These are phyloP conservation scores for Hydrochoerus hydrochaeris DNA, from an alignment of 2,113 vertebrate genomes.

Conservation along the genomic window DNA sequence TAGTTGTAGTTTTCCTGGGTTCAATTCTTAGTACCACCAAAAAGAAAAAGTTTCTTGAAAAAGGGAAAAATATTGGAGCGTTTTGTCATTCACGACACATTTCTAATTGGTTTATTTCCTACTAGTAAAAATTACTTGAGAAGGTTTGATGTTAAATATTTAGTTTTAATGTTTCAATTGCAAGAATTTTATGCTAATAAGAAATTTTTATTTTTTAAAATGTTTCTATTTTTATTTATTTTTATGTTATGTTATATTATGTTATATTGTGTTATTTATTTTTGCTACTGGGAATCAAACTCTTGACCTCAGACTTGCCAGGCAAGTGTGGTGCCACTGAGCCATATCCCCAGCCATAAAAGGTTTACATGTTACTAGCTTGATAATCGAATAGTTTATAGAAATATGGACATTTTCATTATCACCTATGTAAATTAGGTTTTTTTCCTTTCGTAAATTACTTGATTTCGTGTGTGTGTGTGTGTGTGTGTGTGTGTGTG, in stretches of 20 bases:
- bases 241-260: too few species aligned
- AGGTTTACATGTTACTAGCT: not conserved
- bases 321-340: too few species aligned
- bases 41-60: too few species aligned
- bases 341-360: too few species aligned
- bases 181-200: not conserved
- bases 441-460: too few species aligned
- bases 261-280: too few species aligned
- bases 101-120: not conserved
- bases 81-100: not conserved
- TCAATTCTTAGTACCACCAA: not conserved
- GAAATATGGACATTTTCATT: constrained; percentile 25
- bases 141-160: not conserved
- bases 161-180: not conserved
- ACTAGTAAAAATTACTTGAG: constrained; percentile 45
- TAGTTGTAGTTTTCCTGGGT: not conserved
- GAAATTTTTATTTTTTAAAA: too few species aligned
- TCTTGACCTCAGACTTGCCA: too few species aligned
- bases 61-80: not conserved
- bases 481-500: too few species aligned
- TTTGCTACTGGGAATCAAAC: too few species aligned
- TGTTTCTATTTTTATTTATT: too few species aligned
- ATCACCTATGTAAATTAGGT: not conserved
- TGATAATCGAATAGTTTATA: constrained; percentile 1
- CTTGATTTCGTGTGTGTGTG: too few species aligned